Percentiles rank a stretch among this genome's conserved stretches.
Evolutionary conservation across 2,888 invertebrate genomes (phyloP).

Genomic region (Parnassius apollo): DNA sequence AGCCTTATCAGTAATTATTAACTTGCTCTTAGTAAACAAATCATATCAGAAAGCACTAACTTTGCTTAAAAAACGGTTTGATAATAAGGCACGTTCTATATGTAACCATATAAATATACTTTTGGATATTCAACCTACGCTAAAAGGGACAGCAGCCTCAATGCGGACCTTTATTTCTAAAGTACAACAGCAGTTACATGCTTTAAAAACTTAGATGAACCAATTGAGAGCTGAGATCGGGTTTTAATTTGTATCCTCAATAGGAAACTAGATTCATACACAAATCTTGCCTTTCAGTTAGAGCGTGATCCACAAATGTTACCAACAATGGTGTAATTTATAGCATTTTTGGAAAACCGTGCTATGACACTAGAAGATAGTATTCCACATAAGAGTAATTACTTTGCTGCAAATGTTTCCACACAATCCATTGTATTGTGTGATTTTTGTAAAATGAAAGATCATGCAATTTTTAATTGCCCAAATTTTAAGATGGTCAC

Average conservation of each 20-base stretch:
- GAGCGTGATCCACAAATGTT: not conserved
- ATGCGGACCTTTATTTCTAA: conserved; percentile 17
- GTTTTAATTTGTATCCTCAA: not conserved
- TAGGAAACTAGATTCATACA: not conserved
- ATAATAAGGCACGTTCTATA: conserved; percentile 25
- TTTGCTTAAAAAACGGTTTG: conserved; percentile 26
- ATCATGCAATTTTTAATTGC: too few species aligned
- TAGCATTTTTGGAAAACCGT: too few species aligned
- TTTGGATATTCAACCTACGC: conserved; percentile 24
- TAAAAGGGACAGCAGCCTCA: conserved; percentile 30
- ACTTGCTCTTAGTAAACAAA: conserved; percentile 26
- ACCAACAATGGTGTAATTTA: not conserved
- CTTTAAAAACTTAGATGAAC: too few species aligned
- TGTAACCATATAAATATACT: conserved; percentile 23
- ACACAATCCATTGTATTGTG: too few species aligned
- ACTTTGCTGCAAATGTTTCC: too few species aligned
- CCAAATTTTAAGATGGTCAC: too few species aligned
- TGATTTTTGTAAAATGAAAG: too few species aligned
- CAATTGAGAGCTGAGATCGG: too few species aligned
- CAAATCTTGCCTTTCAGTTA: not conserved
- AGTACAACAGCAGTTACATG: not conserved
- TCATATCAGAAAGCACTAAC: conserved; percentile 24
- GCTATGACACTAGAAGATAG: too few species aligned
- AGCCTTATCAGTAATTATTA: conserved; percentile 21
- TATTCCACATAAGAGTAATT: too few species aligned